Evolutionary conservation across 2,888 invertebrate species (phyloP).

Genomic region (Listrodromus nycthemerus): DNA sequence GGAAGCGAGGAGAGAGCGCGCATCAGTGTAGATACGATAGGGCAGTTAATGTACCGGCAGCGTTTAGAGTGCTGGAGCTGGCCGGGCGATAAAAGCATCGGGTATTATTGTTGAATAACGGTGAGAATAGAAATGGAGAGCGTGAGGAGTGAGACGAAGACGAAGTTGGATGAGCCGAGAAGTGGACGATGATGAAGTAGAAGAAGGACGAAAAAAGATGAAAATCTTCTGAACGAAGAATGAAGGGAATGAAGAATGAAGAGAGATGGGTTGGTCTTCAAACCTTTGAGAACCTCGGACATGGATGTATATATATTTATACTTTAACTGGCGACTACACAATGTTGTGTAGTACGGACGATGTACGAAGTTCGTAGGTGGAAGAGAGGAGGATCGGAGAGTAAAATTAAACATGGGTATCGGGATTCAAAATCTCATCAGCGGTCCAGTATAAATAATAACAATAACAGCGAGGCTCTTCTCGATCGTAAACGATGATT

Average conservation of each 20-base stretch:
- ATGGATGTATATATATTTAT: constrained; percentile 41
- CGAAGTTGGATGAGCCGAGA: not conserved
- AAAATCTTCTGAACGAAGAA: constrained; percentile 53
- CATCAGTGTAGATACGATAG: not conserved
- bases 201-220: constrained; percentile 31
- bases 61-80: constrained; percentile 8
- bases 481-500: not conserved
- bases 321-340: not conserved
- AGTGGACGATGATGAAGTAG: constrained; percentile 7
- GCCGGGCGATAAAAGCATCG: constrained; percentile 29
- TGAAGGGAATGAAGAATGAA: constrained; percentile 45
- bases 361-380: constrained; percentile 3
- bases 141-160: not conserved
- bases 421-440: not conserved
- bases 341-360: constrained; percentile 7
- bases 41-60: constrained; percentile 19
- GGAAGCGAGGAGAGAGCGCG: constrained; percentile 18
- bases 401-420: constrained; percentile 16
- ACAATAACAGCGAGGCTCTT: constrained; percentile 5
- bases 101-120: constrained; percentile 37
- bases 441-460: not conserved
- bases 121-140: constrained; percentile 26
- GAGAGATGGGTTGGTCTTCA: constrained; percentile 53
- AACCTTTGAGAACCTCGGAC: constrained; percentile 50
- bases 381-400: not conserved